Evolutionary conservation across 2,113 vertebrate species (phyloP), one percentile per base, ranked within the genome.

Genomic region (Rissa tridactyla): DNA sequence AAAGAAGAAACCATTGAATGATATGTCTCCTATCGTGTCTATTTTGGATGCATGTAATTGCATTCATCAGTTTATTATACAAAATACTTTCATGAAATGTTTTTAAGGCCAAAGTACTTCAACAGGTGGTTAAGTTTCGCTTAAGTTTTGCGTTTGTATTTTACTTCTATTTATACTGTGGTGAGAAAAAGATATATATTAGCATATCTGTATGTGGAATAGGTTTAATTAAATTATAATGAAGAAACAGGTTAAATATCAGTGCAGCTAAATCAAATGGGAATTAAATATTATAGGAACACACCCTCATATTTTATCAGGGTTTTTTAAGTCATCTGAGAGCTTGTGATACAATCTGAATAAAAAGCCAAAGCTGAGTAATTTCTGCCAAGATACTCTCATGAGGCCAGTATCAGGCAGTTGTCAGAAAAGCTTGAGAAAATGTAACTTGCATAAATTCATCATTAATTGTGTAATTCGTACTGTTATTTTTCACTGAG

Each of bases 221-320:
- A 73, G 72, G 25, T 79, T 88, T 94, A 75, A 89, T 93, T 94
- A 91, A 81, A 94, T 92, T 89, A 49, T 92, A 96, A 89, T 92
- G 91, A 92, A 92, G 69, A 79, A 86, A 82, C 34, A 62, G 57
- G 44, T 88, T 90, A 92, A 81, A 64, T 92, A 71, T 90, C 90
- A 93, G 82, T 90, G 47, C 52, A 92, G 27, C 22, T 66, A 84
- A 92, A 85, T 90, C 65, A 84, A 90, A 87, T 73, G 66, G 20
- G 23, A 96, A 87, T 65, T 2, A 89, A 91, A 44, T 62, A 64
- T 71, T 90, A 22, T 13, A 49, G 55, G 38, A 83, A 91, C 82
- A 92, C 90, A 69, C 69, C 80, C 66, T 86, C 16, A 11, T 64
- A 76, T 94, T 90, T 94, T 54, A 72, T 82, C 30, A 68, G 65